These are phyloP conservation scores for Littorina saxatilis DNA, from an alignment of 1,140 invertebrate species.

Conservation along the genomic window DNA sequence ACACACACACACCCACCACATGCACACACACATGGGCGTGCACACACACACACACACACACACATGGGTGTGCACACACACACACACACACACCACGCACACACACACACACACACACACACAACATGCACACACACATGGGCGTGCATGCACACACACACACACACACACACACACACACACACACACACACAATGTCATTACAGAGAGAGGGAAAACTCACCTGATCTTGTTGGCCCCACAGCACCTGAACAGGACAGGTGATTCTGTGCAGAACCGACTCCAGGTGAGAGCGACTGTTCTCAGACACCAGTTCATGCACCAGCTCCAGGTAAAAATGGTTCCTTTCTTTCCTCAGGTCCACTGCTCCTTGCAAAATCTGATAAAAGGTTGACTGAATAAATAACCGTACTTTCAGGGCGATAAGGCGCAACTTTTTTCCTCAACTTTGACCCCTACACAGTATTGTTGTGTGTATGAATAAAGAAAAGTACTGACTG, in stretches of 20 bases:
- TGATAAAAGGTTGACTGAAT: constrained; percentile 32
- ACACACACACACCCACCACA: too few species aligned
- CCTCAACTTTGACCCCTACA: neutral
- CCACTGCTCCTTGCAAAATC: constrained; percentile 60
- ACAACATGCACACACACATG: too few species aligned
- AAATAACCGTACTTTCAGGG: too few species aligned
- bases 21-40: too few species aligned
- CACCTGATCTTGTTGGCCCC: constrained; percentile 60
- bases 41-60: neutral
- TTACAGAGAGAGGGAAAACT: neutral
- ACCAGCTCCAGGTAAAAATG: constrained; percentile 49
- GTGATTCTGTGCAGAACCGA: constrained; percentile 43
- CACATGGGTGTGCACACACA: neutral
- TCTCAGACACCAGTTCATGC: constrained; percentile 21
- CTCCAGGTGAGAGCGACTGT: constrained; percentile 39
- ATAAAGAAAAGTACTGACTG: too few species aligned
- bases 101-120: neutral
- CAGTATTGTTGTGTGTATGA: neutral
- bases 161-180: too few species aligned
- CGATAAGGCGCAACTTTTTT: neutral
- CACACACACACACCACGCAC: neutral
- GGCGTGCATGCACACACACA: too few species aligned
- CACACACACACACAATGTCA: too few species aligned
- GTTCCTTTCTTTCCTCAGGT: constrained; percentile 57
- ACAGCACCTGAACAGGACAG: constrained; percentile 55